These are phyloP conservation scores for Syncerus caffer DNA, from an alignment of 2,797 vertebrate genomes.

Conservation along the genomic window DNA sequence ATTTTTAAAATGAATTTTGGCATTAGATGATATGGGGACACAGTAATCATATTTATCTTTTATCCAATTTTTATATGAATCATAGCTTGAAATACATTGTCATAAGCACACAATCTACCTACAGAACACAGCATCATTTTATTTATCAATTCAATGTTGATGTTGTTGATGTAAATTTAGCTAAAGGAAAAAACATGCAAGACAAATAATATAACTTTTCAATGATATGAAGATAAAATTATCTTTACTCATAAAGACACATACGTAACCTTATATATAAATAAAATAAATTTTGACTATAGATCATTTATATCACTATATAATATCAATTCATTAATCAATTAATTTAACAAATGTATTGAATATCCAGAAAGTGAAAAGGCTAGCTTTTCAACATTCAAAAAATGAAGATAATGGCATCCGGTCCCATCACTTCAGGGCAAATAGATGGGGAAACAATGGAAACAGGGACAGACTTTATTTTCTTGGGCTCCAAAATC, in stretches of 20 bases:
- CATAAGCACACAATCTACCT: background rate
- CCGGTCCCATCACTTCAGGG: background rate
- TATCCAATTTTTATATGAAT: background rate
- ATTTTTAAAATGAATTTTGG: conserved; percentile 30
- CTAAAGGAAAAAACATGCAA: conserved; percentile 14
- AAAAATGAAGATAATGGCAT: background rate
- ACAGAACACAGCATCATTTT: background rate
- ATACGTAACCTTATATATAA: background rate
- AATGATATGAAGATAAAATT: background rate
- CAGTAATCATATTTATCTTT: conserved; percentile 17
- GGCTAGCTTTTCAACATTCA: background rate
- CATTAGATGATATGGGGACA: background rate
- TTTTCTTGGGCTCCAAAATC: background rate
- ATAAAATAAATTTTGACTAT: background rate
- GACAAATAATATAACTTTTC: background rate
- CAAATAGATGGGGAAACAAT: background rate
- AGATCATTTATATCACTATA: background rate
- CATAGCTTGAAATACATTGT: background rate
- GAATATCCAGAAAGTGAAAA: background rate
- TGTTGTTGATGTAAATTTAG: background rate
- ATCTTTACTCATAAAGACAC: background rate
- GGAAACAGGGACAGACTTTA: background rate
- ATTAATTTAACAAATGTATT: background rate
- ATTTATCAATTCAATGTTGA: background rate
- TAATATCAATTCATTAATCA: background rate